phyloP scores from a whole-genome alignment of 2,113 vertebrate species.

The Erpornis zantholeuca region DNA sequence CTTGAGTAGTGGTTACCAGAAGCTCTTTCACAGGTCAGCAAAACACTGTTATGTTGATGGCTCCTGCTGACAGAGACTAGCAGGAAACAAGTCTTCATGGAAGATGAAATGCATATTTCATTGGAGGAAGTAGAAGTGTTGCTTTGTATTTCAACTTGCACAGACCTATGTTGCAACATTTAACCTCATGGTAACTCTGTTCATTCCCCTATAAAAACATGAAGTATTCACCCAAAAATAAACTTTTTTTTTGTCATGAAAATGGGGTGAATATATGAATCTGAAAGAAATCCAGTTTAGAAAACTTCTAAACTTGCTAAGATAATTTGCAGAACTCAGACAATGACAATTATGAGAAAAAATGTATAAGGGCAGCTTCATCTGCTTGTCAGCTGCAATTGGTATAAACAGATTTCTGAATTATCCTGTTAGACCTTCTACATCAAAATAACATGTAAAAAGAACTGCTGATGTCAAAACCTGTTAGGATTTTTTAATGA shows the following conservation, averaged over 20 bases:
- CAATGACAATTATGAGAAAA: not conserved
- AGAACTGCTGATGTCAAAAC: not conserved
- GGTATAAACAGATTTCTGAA: not conserved
- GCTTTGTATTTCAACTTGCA: slow-evolving; percentile 45
- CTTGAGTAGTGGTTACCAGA: slow-evolving; percentile 48
- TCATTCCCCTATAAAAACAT: slow-evolving; percentile 22
- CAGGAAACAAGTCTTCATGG: slow-evolving; percentile 56
- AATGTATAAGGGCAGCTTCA: not conserved
- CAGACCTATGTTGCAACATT: not conserved
- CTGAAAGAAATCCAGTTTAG: not conserved
- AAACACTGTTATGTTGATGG: slow-evolving; percentile 60
- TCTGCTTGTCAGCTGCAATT: not conserved
- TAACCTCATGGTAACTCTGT: slow-evolving; percentile 38
- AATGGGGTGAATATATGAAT: slow-evolving; percentile 39
- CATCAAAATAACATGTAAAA: not conserved
- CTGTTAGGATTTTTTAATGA: not conserved
- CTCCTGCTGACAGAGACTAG: slow-evolving; percentile 50
- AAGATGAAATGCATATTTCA: slow-evolving; percentile 64
- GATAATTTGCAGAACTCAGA: not conserved
- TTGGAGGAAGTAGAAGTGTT: slow-evolving; percentile 37
- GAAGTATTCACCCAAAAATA: slow-evolving; percentile 5
- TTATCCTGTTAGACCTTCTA: not conserved
- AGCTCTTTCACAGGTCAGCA: slow-evolving; percentile 69
- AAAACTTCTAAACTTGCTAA: not conserved
- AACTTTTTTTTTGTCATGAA: slow-evolving; percentile 1